Conservation (phyloP, 2,888 invertebrate species). For the Drosophila hamatofila region DNA sequence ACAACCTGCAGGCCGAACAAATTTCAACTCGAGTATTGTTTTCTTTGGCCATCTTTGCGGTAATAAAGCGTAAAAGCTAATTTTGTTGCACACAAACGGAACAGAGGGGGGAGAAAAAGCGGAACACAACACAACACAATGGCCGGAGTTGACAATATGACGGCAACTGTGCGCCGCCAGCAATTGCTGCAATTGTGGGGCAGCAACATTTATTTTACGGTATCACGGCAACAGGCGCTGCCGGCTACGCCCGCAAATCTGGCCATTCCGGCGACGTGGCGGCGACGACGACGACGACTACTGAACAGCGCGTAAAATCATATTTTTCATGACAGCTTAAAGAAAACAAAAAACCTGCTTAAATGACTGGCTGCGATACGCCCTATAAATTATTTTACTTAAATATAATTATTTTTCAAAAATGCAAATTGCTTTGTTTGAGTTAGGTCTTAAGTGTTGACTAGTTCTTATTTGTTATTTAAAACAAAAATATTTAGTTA, state of each 20-base stretch:
- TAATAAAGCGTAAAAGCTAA: constrained; percentile 78
- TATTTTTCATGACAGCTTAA: constrained; percentile 73
- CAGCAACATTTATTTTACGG: constrained; percentile 37
- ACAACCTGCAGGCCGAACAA: constrained; percentile 26
- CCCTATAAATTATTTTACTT: constrained; percentile 3
- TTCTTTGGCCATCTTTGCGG: constrained; percentile 68
- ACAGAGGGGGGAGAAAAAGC: background rate
- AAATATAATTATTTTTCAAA: too few species aligned
- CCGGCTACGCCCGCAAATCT: constrained; percentile 11
- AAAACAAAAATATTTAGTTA: background rate
- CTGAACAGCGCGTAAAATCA: constrained; percentile 68
- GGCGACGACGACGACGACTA: background rate
- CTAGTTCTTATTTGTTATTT: background rate
- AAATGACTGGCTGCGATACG: background rate
- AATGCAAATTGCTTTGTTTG: background rate
- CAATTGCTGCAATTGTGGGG: constrained; percentile 27
- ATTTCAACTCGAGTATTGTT: constrained; percentile 62
- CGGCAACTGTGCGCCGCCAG: constrained; percentile 35
- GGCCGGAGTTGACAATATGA: constrained; percentile 51
- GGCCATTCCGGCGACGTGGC: background rate
- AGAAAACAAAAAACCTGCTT: constrained; percentile 19
- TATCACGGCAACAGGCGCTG: constrained; percentile 56
- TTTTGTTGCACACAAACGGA: constrained; percentile 51
- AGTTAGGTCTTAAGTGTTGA: background rate
- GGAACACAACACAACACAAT: constrained; percentile 25